Evolutionary conservation across 2,888 invertebrate species (phyloP).

Genomic region (Synanthedon tipuliformis): DNA sequence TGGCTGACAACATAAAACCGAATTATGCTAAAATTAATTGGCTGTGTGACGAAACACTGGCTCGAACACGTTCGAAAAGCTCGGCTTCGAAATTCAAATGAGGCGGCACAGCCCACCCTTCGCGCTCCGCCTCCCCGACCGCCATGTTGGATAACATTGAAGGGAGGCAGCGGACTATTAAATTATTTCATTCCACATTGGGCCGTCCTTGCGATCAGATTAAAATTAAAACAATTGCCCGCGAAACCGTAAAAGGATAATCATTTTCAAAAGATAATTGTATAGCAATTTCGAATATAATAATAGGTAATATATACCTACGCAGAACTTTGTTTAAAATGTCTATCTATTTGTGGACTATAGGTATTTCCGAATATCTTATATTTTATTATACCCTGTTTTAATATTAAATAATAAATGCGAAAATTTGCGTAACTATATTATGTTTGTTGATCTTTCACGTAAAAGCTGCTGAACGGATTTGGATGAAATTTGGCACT

Average conservation of each 20-base stretch:
- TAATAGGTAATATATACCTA: too few relatives aligned
- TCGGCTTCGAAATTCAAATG: conserved; percentile 68
- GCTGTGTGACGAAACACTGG: conserved; percentile 57
- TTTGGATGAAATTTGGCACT: too few relatives aligned
- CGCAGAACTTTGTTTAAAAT: too few relatives aligned
- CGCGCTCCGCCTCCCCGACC: conserved; percentile 49
- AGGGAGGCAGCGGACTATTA: conserved; percentile 49
- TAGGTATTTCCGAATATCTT: too few relatives aligned
- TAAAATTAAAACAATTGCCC: conserved; percentile 70
- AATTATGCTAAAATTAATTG: conserved; percentile 66
- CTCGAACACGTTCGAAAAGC: conserved; percentile 59
- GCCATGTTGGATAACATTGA: conserved; percentile 61
- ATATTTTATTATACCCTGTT: too few relatives aligned
- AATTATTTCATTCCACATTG: conserved; percentile 69
- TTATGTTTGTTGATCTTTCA: too few relatives aligned
- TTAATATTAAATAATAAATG: too few relatives aligned
- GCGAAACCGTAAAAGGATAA: conserved; percentile 66
- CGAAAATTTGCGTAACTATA: too few relatives aligned
- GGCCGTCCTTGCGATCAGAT: conserved; percentile 64
- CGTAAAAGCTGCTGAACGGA: too few relatives aligned
- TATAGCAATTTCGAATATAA: conserved; percentile 32
- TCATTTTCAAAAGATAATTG: conserved; percentile 64
- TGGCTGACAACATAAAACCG: conserved; percentile 20
- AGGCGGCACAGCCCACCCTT: conserved; percentile 64
- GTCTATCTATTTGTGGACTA: too few relatives aligned